These are phyloP conservation scores for Paragorgia papillata DNA, from an alignment of 92 coral and sea anemone genomes.

Conservation along the genomic window DNA sequence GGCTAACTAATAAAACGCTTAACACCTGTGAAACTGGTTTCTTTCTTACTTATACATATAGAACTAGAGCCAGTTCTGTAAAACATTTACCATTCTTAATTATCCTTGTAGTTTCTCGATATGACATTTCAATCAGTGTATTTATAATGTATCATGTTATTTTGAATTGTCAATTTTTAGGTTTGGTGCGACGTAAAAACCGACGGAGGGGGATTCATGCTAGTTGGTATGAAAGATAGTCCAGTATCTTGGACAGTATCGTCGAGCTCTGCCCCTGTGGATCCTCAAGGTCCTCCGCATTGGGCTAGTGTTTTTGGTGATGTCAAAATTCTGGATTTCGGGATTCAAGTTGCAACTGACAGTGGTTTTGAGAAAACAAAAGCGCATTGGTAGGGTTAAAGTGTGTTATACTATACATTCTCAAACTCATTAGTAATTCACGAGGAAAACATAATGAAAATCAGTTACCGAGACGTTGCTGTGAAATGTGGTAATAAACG, in stretches of 20 bases:
- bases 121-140: too few species aligned
- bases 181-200: conserved; percentile 15
- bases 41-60: too few species aligned
- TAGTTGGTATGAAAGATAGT: conserved; percentile 11
- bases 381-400: conserved; percentile 33
- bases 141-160: too few species aligned
- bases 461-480: not conserved
- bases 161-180: not conserved
- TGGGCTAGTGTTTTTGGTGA: conserved; percentile 13
- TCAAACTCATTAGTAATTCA: not conserved
- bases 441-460: too few species aligned
- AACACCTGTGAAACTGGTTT: too few species aligned
- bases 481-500: too few species aligned
- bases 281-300: conserved; percentile 14
- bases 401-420: not conserved
- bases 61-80: too few species aligned
- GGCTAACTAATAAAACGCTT: too few species aligned
- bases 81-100: too few species aligned
- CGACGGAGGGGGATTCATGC: conserved; percentile 18
- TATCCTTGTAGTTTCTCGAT: too few species aligned
- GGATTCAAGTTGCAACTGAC: not conserved
- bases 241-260: conserved; percentile 9
- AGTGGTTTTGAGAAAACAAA: not conserved
- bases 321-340: conserved; percentile 11
- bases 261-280: not conserved